phyloP scores from a whole-genome alignment of 2,888 invertebrate species.

The Cheilosia urbana region DNA sequence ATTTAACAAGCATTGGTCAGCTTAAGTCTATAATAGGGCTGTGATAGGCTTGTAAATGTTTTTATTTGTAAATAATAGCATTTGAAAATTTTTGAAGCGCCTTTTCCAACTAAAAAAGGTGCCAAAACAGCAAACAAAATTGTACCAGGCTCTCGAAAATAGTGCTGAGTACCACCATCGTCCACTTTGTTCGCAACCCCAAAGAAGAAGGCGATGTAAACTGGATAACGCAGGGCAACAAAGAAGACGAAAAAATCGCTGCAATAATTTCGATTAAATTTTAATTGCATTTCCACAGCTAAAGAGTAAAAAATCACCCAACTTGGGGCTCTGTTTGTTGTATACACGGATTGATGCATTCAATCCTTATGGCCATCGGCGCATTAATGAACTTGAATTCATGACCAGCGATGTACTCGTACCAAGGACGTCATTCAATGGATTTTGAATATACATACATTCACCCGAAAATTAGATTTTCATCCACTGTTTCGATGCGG shows the following conservation, averaged over 20 bases:
- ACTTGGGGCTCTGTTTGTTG: background rate
- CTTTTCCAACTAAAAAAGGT: no score
- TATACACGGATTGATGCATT: slow-evolving; percentile 10
- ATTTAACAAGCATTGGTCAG: no score
- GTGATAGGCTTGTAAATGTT: no score
- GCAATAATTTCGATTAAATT: slow-evolving; percentile 68
- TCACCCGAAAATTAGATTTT: slow-evolving; percentile 72
- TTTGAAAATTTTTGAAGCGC: no score
- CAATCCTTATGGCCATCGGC: background rate
- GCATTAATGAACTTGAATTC: slow-evolving; percentile 58
- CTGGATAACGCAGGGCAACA: background rate
- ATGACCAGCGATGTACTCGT: background rate
- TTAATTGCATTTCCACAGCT: slow-evolving; percentile 63
- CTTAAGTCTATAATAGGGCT: no score
- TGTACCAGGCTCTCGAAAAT: no score
- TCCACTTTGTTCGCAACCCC: slow-evolving; percentile 1
- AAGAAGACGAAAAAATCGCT: background rate
- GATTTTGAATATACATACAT: slow-evolving; percentile 67
- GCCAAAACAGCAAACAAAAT: no score
- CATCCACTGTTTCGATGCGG: slow-evolving; percentile 45
- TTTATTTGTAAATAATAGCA: no score
- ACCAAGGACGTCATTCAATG: slow-evolving; percentile 38
- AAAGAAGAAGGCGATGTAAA: background rate
- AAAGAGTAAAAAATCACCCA: slow-evolving; percentile 48
- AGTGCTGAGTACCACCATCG: background rate